phyloP scores from a whole-genome alignment of 2,888 invertebrate species.

The Archips xylosteana region DNA sequence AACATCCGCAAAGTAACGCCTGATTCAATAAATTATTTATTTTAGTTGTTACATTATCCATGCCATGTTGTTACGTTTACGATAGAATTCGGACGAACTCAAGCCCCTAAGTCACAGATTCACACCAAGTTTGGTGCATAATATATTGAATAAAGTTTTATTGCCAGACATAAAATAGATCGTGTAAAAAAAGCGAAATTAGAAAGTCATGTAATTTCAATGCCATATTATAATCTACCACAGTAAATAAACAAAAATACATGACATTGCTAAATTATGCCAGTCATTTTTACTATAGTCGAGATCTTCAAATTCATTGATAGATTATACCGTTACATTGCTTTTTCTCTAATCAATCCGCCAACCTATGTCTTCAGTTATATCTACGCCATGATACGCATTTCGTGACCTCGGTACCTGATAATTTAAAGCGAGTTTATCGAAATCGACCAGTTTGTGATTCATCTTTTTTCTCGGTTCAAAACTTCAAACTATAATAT shows the following conservation, averaged over 20 bases:
- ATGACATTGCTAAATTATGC: background rate
- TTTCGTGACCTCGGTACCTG: background rate
- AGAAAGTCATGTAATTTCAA: background rate
- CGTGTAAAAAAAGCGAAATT: background rate
- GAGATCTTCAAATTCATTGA: conserved; percentile 3
- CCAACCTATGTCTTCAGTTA: background rate
- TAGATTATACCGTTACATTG: background rate
- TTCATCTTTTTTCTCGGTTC: no score
- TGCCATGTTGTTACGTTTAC: no score
- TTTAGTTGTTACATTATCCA: no score
- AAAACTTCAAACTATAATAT: no score
- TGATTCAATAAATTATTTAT: no score
- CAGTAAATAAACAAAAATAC: background rate
- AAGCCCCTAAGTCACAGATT: no score
- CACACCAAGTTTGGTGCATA: no score
- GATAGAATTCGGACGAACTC: no score
- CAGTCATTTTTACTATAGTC: background rate
- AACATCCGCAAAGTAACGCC: no score
- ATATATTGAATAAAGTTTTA: no score
- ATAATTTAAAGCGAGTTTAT: no score
- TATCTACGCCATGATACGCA: background rate
- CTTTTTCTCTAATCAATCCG: background rate
- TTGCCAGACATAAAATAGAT: background rate
- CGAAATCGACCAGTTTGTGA: no score
- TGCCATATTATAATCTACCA: background rate